phyloP scores from a whole-genome alignment of 2,113 vertebrate genomes.

The Anarhynchus alexandrinus region DNA sequence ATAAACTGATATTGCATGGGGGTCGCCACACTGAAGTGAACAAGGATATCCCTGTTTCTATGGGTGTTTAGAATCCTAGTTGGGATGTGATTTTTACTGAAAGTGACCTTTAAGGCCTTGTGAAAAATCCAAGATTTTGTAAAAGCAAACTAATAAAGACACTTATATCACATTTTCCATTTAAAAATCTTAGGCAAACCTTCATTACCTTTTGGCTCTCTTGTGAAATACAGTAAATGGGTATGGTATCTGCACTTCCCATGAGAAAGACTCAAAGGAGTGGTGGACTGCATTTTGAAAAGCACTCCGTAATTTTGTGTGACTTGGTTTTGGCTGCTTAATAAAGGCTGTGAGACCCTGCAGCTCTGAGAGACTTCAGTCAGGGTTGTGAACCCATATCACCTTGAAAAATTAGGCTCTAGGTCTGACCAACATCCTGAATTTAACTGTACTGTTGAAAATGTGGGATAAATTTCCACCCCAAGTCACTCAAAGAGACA shows the following conservation, averaged over 20 bases:
- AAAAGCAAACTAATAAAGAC: background rate
- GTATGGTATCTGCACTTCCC: background rate
- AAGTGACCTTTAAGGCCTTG: background rate
- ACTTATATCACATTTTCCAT: background rate
- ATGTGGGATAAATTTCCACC: background rate
- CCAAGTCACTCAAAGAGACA: background rate
- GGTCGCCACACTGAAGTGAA: background rate
- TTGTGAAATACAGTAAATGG: background rate
- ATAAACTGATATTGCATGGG: background rate
- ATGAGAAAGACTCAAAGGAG: background rate
- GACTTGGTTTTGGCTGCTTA: background rate
- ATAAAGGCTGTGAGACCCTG: background rate
- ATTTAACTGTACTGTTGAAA: background rate
- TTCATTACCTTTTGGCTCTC: background rate
- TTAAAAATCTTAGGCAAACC: background rate
- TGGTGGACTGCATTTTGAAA: background rate
- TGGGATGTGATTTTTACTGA: background rate
- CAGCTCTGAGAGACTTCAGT: background rate
- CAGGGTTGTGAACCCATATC: background rate
- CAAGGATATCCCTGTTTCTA: background rate
- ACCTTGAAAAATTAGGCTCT: background rate
- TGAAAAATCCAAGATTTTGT: background rate
- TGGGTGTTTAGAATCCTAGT: background rate
- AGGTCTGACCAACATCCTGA: background rate
- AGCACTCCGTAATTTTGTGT: background rate